phyloP scores from a whole-genome alignment of 2,113 vertebrate species.

The Sterna hirundo region DNA sequence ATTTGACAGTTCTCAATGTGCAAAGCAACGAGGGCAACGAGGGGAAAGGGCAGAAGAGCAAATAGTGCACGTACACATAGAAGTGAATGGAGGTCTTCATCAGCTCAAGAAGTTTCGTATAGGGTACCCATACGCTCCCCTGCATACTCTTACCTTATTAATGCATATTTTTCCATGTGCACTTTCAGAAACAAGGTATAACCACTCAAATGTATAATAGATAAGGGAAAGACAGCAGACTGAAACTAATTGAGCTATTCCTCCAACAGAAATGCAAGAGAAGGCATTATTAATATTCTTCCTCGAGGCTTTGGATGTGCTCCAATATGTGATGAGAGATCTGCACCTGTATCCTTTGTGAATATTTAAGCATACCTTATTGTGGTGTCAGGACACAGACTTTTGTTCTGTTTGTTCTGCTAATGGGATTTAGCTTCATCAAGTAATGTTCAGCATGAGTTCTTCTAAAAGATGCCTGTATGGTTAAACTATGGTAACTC shows the following conservation, averaged over 20 bases:
- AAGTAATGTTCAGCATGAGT: conserved; percentile 61
- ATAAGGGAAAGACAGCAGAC: conserved; percentile 29
- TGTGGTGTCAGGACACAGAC: conserved; percentile 5
- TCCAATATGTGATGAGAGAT: not conserved
- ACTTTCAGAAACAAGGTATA: not conserved
- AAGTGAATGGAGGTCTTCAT: not conserved
- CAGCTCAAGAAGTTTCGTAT: not conserved
- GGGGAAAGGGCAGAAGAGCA: not conserved
- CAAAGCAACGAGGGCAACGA: rapidly evolving
- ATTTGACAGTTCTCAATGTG: not conserved
- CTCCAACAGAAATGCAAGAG: not conserved
- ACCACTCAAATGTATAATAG: conserved; percentile 14
- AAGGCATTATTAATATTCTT: conserved; percentile 43
- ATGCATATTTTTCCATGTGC: not conserved
- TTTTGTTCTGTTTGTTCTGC: conserved; percentile 56
- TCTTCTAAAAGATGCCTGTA: conserved; percentile 68
- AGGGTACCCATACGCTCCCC: not conserved
- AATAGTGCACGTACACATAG: rapidly evolving
- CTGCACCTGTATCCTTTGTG: conserved; percentile 42
- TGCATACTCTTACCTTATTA: not conserved
- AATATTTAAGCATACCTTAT: conserved; percentile 31
- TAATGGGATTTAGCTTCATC: conserved; percentile 68
- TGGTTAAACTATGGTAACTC: conserved; percentile 67
- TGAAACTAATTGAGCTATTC: conserved; percentile 50
- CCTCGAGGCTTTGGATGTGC: conserved; percentile 33